Percentiles rank a stretch among this genome's conserved stretches.
Evolutionary conservation across 1,140 invertebrate species (phyloP).

Genomic region (Panonychus citri): DNA sequence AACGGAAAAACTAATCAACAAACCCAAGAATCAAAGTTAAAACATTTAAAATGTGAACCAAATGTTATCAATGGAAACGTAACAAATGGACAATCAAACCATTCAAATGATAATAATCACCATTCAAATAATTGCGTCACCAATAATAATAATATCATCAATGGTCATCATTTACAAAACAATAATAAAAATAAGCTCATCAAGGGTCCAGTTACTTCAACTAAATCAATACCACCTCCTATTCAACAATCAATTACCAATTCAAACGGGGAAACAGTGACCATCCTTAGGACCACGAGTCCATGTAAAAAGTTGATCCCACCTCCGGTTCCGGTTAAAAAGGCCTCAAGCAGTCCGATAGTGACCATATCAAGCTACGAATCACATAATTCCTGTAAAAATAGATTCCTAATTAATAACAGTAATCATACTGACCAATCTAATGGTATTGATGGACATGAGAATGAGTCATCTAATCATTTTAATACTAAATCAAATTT

Average conservation of each 20-base stretch:
- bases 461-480: too few species aligned
- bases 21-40: too few species aligned
- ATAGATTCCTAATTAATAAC: not conserved
- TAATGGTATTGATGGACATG: too few species aligned
- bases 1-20: not conserved
- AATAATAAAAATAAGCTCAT: not conserved
- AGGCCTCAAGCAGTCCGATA: not conserved
- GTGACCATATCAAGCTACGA: not conserved
- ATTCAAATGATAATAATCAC: too few species aligned
- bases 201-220: not conserved
- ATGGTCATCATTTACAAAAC: too few species aligned
- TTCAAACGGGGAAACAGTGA: not conserved
- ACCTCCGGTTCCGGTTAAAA: constrained; percentile 1
- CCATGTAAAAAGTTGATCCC: not conserved
- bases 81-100: too few species aligned
- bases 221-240: not conserved
- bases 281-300: constrained; percentile 1
- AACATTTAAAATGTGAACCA: too few species aligned
- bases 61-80: too few species aligned
- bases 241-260: not conserved
- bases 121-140: too few species aligned
- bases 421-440: not conserved
- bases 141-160: not conserved
- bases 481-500: too few species aligned
- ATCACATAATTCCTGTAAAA: too few species aligned